phyloP scores from a whole-genome alignment of 2,888 invertebrate genomes.

The Lepidocyrtoides sp. region DNA sequence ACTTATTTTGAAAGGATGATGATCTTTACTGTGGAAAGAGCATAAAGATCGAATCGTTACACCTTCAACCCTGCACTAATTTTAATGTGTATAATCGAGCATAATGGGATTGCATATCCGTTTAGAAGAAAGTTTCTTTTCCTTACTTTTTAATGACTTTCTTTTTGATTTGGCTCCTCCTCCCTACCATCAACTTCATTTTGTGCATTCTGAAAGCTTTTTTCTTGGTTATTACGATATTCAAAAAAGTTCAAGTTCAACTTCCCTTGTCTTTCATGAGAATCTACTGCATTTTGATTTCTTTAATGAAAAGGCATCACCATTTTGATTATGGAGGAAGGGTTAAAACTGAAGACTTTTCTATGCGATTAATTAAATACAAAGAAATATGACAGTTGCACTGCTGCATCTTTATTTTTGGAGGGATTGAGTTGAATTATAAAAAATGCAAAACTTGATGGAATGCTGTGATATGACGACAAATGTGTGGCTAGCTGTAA shows the following conservation, averaged over 20 bases:
- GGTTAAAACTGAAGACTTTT: background rate
- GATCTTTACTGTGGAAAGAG: too few relatives aligned
- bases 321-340: background rate
- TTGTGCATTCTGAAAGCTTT: background rate
- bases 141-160: background rate
- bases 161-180: background rate
- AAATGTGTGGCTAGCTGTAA: too few relatives aligned
- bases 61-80: background rate
- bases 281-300: background rate
- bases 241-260: slow-evolving; percentile 19
- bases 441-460: too few relatives aligned
- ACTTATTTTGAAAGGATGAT: too few relatives aligned
- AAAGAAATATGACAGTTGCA: slow-evolving; percentile 2
- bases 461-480: too few relatives aligned
- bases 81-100: background rate
- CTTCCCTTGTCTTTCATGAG: background rate
- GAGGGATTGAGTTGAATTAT: too few relatives aligned
- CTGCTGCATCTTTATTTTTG: background rate
- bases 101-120: slow-evolving; percentile 3
- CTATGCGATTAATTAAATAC: background rate
- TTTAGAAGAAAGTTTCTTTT: background rate
- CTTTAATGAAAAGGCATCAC: background rate
- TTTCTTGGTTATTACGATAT: background rate
- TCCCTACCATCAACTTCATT: background rate
- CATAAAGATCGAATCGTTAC: too few relatives aligned